A percentile compares a stretch with the other conserved stretches of the same genome.
These are phyloP conservation scores for Leuciscus waleckii DNA, from an alignment of 2,797 vertebrate species.

Conservation along the genomic window DNA sequence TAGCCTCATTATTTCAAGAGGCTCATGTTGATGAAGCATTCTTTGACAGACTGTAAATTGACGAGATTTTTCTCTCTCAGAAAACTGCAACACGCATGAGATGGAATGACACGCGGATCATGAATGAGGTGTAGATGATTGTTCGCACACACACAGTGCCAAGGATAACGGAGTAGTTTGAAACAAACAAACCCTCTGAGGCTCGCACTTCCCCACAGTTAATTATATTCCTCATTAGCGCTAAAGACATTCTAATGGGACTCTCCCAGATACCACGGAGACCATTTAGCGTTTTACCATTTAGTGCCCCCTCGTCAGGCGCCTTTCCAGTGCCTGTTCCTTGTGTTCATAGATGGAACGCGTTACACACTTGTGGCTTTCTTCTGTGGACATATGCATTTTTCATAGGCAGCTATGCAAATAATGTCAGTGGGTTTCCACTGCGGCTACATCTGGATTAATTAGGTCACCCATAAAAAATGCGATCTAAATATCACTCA, in stretches of 20 bases:
- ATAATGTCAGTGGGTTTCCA: constrained; percentile 31
- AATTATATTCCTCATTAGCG: constrained; percentile 48
- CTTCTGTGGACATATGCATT: constrained; percentile 23
- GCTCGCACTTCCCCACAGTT: not conserved
- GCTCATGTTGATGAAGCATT: constrained; percentile 20
- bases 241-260: constrained; percentile 41
- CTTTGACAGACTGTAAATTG: not conserved
- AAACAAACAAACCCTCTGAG: constrained; percentile 37
- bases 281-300: constrained; percentile 27
- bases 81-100: not conserved
- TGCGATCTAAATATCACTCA: constrained; percentile 32
- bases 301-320: not conserved
- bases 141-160: not conserved
- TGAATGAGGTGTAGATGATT: constrained; percentile 1
- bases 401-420: constrained; percentile 48
- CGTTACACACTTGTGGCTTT: constrained; percentile 34
- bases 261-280: constrained; percentile 26
- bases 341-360: constrained; percentile 21
- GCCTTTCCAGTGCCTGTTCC: not conserved
- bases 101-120: not conserved
- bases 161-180: not conserved
- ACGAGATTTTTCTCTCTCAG: not conserved
- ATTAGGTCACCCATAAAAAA: constrained; percentile 42
- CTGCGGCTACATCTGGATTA: not conserved
- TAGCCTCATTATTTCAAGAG: constrained; percentile 29